Base-by-base conservation (phyloP, 2,113 vertebrate genomes). In the Labrus mixtus region DNA sequence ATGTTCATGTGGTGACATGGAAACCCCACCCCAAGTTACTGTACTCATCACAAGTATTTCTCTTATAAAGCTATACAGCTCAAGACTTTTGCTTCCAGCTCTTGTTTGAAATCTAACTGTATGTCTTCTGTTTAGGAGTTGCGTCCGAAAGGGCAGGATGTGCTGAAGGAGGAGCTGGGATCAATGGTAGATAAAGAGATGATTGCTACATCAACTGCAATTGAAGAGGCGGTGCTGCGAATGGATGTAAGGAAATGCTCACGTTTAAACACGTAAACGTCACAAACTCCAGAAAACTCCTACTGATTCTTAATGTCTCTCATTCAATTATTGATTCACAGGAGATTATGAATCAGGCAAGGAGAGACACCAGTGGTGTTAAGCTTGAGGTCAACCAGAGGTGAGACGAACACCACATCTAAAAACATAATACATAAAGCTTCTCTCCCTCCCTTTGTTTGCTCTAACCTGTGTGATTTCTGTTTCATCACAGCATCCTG, bases 311-410 rank as follows among this genome's bases (percentile, higher is more conserved):
- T 8, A n/a, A 59, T 16, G 0, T 20, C 11, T 58, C 13, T 59
- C 23, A 12, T 56, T 33, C 6, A 1, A 2, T 29, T 15, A 25
- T 25, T 71, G 15, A 41, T 37, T 33, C 22, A 78, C 89, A 99
- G 98, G 97, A 97, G 90, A 99, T 99, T 86, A 91, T 99, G 74
- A 96, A 78, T 90, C 97, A 98, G 83, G 94, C 97, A 0, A 95
- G 92, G 79, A 96, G 92, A 25, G 97, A 95, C 41, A 95, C 96
- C 20, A 94, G 93, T 0, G 97, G 98, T 0, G 81, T 97, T 39
- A 96, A 98, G 73, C 84, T 99, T 87, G 96, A 99, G 88, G 97
- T 98, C 84, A 99, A 99, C 0, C 96, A 98, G 93, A 96, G 96
- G 98, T 97, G 53, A 90, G 94, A 93, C 1, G 0, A 23, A 33